phyloP scores from a whole-genome alignment of 1,140 invertebrate genomes.

The Heliothis subflexa region DNA sequence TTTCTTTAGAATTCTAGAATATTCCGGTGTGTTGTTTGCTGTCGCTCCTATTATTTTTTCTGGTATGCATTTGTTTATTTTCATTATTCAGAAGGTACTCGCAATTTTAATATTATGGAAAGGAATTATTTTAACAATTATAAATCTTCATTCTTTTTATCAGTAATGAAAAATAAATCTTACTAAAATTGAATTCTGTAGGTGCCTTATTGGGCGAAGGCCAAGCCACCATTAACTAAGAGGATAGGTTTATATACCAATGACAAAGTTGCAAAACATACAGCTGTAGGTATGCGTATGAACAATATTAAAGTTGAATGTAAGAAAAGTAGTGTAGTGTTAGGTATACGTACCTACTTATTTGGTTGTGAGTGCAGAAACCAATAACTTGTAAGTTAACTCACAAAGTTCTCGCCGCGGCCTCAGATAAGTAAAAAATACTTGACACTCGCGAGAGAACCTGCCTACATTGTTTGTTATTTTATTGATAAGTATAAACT shows the following conservation, averaged over 20 bases:
- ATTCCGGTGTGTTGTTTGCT: neutral
- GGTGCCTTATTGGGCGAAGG: no score
- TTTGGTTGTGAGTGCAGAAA: slow-evolving; percentile 57
- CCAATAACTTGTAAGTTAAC: slow-evolving; percentile 64
- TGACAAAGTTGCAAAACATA: neutral
- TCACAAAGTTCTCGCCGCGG: slow-evolving; percentile 54
- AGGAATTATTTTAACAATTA: no score
- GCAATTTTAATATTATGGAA: no score
- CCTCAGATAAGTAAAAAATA: slow-evolving; percentile 37
- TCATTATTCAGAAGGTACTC: neutral
- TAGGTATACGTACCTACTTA: slow-evolving; percentile 44
- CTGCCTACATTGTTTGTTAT: slow-evolving; percentile 1
- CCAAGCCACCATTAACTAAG: no score
- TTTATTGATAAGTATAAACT: slow-evolving; percentile 6
- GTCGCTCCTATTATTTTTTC: neutral
- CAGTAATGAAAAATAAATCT: no score
- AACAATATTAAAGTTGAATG: slow-evolving; percentile 38
- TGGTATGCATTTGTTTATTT: neutral
- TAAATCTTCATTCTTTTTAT: no score
- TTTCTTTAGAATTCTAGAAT: neutral
- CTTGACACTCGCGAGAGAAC: neutral
- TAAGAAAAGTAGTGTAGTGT: slow-evolving; percentile 49
- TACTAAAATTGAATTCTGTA: no score
- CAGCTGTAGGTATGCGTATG: neutral
- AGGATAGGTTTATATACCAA: no score